Evolutionary conservation across 2,888 invertebrate species (phyloP), one percentile per base, ranked within the genome.

Genomic region (Holacanthella duospinosa): DNA sequence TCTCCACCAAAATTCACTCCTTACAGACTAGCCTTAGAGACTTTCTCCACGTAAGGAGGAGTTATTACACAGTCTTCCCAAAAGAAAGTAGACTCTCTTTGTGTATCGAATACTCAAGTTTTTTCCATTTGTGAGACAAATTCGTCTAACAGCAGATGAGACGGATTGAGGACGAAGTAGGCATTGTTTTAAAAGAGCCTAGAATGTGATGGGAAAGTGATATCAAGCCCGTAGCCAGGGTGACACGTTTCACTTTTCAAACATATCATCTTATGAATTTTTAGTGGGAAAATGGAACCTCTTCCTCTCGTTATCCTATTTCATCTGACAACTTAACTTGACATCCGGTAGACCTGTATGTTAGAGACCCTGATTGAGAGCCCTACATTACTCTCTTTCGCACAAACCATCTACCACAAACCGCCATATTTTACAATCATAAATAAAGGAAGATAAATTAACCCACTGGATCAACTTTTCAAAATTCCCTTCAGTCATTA

Each of bases 51-150:
- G 36, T 36, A 36, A 36, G 36, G 9, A 36, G 36, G 36, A 36
- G 36, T 36, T 36, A 36, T 36, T 6, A 16, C 36, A n/a, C n/a
- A n/a, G n/a, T n/a, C n/a, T n/a, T n/a, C n/a, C n/a, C 36, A 36
- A 16, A 6, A 36, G 9, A 36, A 6, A 36, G 36, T n/a, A 36
- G 36, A 16, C 16, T 36, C 9, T 16, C 9, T 6, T 6, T 48
- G 48, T 48, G 48, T 48, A 48, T 48, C 48, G 48, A 48, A 48
- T 48, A 21, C 48, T 48, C 21, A 48, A 48, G 48, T 48, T 9
- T 9, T 21, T 16, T 36, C 36, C 36, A 36, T 36, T 36, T 36
- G 16, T 36, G 16, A 36, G 16, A 36, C 6, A 6, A 36, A 36
- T 9, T 36, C 16, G 6, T 16, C 16, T 9, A 4, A 4, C 4